Conservation (phyloP, 2,888 invertebrate species). For the Calameuta idolon region DNA sequence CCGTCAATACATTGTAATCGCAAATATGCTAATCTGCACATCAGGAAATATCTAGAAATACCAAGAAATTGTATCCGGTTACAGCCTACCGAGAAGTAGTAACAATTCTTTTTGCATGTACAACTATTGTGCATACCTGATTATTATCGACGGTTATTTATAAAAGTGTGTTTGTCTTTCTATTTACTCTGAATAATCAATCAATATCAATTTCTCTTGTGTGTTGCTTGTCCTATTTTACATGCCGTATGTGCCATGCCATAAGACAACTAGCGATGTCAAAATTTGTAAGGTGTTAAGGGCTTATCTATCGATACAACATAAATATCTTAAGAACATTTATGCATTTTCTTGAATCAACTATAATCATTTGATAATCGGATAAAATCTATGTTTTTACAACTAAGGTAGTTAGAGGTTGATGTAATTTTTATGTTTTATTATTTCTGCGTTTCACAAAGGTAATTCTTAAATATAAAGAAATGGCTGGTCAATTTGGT, state of each 20-base stretch:
- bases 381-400: not conserved
- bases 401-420: not conserved
- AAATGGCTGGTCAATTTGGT: not conserved
- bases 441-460: not conserved
- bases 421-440: not conserved
- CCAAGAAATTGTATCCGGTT: not conserved
- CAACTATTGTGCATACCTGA: not conserved
- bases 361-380: not conserved
- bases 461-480: not conserved
- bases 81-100: not conserved
- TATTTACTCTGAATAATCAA: not conserved
- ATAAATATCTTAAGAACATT: not conserved
- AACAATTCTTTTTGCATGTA: not conserved
- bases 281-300: not conserved
- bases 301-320: not conserved
- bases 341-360: not conserved
- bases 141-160: not conserved
- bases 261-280: not conserved
- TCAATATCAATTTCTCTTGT: not conserved
- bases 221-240: not conserved
- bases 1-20: not conserved
- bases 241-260: not conserved
- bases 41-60: not conserved
- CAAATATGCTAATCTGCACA: not conserved
- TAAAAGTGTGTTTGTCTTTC: not conserved